These are phyloP conservation scores for Dolichallabes microphthalmus DNA, from an alignment of 2,113 vertebrate species.

Conservation along the genomic window DNA sequence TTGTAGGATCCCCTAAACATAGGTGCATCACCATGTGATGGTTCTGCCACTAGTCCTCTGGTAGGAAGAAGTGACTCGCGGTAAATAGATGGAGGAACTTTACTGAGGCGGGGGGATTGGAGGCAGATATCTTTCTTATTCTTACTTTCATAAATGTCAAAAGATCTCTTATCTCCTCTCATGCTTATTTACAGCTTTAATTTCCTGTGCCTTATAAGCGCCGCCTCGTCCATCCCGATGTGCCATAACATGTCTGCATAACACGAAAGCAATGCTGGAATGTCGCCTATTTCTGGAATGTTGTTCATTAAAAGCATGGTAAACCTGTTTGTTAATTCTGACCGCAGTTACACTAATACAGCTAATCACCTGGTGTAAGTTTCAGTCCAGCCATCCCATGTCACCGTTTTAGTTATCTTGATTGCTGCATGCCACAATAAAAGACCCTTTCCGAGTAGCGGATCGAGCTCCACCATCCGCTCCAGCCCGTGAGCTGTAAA, in stretches of 20 bases:
- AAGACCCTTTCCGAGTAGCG: not conserved
- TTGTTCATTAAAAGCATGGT: not conserved
- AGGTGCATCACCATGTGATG: slow-evolving; percentile 27
- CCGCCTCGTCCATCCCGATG: slow-evolving; percentile 54
- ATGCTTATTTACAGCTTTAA: slow-evolving; percentile 79
- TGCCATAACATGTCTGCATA: slow-evolving; percentile 47
- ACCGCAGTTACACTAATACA: not conserved
- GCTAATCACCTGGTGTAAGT: slow-evolving; percentile 6
- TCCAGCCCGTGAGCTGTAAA: slow-evolving; percentile 20
- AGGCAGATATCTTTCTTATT: slow-evolving; percentile 45
- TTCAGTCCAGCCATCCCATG: not conserved
- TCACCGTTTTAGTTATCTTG: not conserved
- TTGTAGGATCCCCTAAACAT: slow-evolving; percentile 31
- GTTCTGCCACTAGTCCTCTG: slow-evolving; percentile 40
- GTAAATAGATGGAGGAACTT: slow-evolving; percentile 42
- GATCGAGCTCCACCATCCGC: slow-evolving; percentile 8
- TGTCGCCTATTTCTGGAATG: slow-evolving; percentile 64
- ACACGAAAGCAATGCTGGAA: slow-evolving; percentile 58
- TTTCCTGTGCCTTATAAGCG: slow-evolving; percentile 74
- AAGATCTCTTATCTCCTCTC: slow-evolving; percentile 71
- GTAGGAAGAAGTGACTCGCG: slow-evolving; percentile 39
- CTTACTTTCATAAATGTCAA: slow-evolving; percentile 66
- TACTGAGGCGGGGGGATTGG: slow-evolving; percentile 59
- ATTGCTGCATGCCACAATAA: not conserved
- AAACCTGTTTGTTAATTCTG: not conserved